Base-by-base conservation (phyloP, 2,888 invertebrate species). In the Platerodrilus igneus region DNA sequence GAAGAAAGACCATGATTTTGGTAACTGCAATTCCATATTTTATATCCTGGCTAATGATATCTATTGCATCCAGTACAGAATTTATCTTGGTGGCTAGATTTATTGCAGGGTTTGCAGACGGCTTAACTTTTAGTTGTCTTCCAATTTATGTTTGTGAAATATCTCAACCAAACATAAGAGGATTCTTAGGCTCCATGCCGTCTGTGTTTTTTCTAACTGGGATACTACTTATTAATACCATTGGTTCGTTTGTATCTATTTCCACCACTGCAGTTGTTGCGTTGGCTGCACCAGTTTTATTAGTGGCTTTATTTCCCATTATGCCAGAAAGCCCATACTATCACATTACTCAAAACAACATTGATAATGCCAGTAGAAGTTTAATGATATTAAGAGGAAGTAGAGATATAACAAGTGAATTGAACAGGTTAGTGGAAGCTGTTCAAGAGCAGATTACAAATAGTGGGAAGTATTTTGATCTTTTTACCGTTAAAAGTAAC, bases 301-400 rank as follows among this genome's bases (percentile, higher is more conserved):
- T 78, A 52, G 63, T 79, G 21, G 38, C 76, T 15, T 67, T 73
- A 10, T 76, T 80, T 60, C 63, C 74, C 22, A 76, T 75, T 60
- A 70, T 81, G 60, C 83, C 83, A 8, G 83, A 84, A 67, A 72
- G 74, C 2, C 78, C 79, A 0, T 68, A 75, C 35, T 72, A 64
- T 49, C 55, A 64, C 37, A 51, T 71, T 11, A 61, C 66, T 33
- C 64, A 57, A 23, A 59, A 59, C 4, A 53, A 62, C 3, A 65
- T 66, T 37, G 56, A 64, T 1, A 68, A 67, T 16, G 77, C 77
- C 1, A 59, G 66, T 8, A 48, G 58, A 27, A 70, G 78, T n/a
- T 68, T 83, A 39, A 67, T 69, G 48, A 74, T 70, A 59, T 62
- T 83, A 32, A 70, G 81, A 41, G 74, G 74, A 26, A 71, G 72